Evolutionary conservation across 2,888 invertebrate species (phyloP), one percentile per base, ranked within the genome.

Genomic region (Folsomia manolachei): DNA sequence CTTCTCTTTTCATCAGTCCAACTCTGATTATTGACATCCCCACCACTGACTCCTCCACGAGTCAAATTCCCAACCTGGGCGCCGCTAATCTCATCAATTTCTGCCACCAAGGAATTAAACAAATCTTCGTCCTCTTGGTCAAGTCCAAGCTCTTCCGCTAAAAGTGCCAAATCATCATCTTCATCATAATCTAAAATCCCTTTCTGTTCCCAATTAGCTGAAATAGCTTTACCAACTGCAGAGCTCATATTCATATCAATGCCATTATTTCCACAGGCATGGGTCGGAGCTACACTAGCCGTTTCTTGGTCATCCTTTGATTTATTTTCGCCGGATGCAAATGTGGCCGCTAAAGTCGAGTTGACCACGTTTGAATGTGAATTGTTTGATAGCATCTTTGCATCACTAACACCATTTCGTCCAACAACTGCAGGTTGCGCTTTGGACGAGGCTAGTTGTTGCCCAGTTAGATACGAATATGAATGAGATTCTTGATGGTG

Each of bases 81-180:
- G 14, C 7, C 39, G 4, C 24, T 23, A 19, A 21, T 25, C 51
- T 71, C 75, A 25, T 76, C 74, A 39, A 75, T 70, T 70, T 78
- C 78, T 9, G 75, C 75, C 19, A 73, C 72, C 71, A 78, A 71
- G 21, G 73, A 69, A 61, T 74, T 75, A 68, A 78, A 78, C 68
- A 78, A 71, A 61, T 76, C 75, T 63, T 79, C 77, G 53, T 79
- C 78, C 25, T 81, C 81, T 74, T 77, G 78, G 69, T 76, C 79
- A 64, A 78, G 74, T 61, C 79, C 80, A 26, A 79, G 73, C 72
- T 81, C 79, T 61, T 79, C 77, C 19, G 79, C 79, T 21, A 80
- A 72, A 70, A 80, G 77, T 70, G 80, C 79, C 18, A 79, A 70
- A 69, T 78, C 78, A 72, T 81, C 79, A 67, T 79, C 78, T 72